Evolutionary conservation across 2,113 vertebrate species (phyloP), one percentile per base, ranked within the genome.

Genomic region (Pimephales promelas): DNA sequence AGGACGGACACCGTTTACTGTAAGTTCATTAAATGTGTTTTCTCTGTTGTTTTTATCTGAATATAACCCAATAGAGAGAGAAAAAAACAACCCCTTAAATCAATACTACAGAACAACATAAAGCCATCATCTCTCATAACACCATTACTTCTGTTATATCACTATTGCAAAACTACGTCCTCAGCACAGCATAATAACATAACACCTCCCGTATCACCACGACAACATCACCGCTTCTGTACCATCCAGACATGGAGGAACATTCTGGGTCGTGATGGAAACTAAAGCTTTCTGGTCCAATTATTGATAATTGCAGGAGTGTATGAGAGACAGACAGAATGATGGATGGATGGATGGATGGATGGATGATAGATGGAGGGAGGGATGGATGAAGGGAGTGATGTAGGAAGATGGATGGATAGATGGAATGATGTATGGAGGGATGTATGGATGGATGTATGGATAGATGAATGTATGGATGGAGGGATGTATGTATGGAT

Each of bases 161-260:
- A 81, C 79, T 28, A 52, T 52, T 34, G 78, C 47, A 24, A 81
- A 64, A 54, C 70, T 28, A 81, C 47, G 28, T 81, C 28, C 47
- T 40, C 62, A n/a, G 24, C 64, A 56, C 31, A 70, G 79, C 64
- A 81, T 81, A 70, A 70, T 40, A 52, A n/a, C 59, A 31, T 79
- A 64, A 70, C 62, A 81, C 79, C 47, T 81, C 62, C 28, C 3
- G 5, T 34, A 68, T 80, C 78, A 52, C 61, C 57, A 47, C 11
- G 40, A 47, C 76, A 79, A 79, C 74, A 59, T 24, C 54, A 14
- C 57, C 28, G 57, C 76, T 40, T 79, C 76, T 34, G 3, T 62
- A 62, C 31, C 40, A 47, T 79, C 57, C 76, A 43, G 56, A 64
- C 52, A 59, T 45, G 40, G 31, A 79, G n/a, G 77, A 49, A 14